phyloP scores from a whole-genome alignment of 2,888 invertebrate genomes.

The Nowickia ferox region DNA sequence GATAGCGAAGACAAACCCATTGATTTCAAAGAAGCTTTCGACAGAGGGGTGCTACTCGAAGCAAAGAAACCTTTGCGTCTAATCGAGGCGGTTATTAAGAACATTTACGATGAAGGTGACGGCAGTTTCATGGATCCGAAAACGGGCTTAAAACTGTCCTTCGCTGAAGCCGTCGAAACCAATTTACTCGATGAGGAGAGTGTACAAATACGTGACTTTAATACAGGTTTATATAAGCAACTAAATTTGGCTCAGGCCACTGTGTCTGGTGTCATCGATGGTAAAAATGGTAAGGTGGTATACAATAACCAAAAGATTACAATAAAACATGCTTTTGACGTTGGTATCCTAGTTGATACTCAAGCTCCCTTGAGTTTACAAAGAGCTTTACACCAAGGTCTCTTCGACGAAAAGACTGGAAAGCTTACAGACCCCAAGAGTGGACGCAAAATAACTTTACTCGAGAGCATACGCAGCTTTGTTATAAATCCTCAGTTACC shows the following conservation, averaged over 20 bases:
- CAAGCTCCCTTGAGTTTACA: constrained; percentile 92
- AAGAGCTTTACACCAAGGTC: constrained; percentile 92
- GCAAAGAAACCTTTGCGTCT: constrained; percentile 91
- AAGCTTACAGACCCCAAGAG: constrained; percentile 92
- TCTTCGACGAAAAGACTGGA: constrained; percentile 91
- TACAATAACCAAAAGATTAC: constrained; percentile 87
- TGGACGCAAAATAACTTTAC: constrained; percentile 90
- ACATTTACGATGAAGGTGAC: constrained; percentile 90
- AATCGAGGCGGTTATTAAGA: constrained; percentile 91
- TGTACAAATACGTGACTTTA: constrained; percentile 91
- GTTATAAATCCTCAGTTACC: constrained; percentile 91
- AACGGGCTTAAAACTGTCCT: constrained; percentile 89
- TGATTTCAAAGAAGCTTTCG: constrained; percentile 93
- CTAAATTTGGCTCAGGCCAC: constrained; percentile 91
- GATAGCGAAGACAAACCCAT: constrained; percentile 86
- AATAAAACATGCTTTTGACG: constrained; percentile 90
- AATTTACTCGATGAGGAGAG: constrained; percentile 93
- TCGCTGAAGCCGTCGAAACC: constrained; percentile 91
- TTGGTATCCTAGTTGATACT: constrained; percentile 91
- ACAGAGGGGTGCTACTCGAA: constrained; percentile 91
- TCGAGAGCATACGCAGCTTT: constrained; percentile 92
- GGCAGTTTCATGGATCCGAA: constrained; percentile 93
- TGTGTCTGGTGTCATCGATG: constrained; percentile 89
- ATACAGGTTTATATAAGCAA: constrained; percentile 90
- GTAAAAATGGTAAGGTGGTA: constrained; percentile 87